These are phyloP conservation scores for Oreochromis spilurus DNA, from an alignment of 2,113 vertebrate genomes.

Conservation along the genomic window DNA sequence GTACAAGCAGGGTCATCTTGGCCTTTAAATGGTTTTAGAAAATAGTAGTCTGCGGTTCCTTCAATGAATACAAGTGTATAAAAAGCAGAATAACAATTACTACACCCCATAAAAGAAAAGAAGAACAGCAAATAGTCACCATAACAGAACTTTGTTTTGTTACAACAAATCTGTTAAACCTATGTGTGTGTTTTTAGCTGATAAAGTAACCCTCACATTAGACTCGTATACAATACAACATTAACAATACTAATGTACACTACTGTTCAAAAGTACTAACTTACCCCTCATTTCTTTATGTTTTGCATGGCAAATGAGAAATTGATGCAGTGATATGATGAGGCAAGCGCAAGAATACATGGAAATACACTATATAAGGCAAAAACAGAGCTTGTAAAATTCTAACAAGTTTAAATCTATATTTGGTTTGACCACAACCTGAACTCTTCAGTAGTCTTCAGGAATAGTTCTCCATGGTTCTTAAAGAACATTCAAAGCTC, in stretches of 20 bases:
- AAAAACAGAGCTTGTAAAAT: neutral
- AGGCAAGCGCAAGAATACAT: neutral
- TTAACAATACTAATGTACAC: neutral
- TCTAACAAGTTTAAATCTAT: neutral
- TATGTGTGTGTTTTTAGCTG: neutral
- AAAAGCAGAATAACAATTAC: neutral
- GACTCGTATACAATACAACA: neutral
- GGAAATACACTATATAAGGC: neutral
- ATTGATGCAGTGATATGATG: neutral
- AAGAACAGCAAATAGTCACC: neutral
- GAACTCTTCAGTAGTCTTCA: neutral
- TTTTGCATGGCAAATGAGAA: neutral
- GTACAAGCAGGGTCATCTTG: neutral
- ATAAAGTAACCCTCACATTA: fast-evolving
- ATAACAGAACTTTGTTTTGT: neutral
- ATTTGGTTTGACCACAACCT: neutral
- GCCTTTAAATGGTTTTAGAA: neutral
- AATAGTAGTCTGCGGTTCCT: neutral
- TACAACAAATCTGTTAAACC: neutral
- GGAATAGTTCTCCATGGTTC: neutral
- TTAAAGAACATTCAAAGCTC: neutral
- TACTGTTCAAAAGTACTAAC: neutral
- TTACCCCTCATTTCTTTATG: neutral
- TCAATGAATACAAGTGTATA: neutral
- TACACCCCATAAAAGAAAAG: neutral